Evolutionary conservation across 2,797 vertebrate species (phyloP).

Genomic region (Mallotus villosus): DNA sequence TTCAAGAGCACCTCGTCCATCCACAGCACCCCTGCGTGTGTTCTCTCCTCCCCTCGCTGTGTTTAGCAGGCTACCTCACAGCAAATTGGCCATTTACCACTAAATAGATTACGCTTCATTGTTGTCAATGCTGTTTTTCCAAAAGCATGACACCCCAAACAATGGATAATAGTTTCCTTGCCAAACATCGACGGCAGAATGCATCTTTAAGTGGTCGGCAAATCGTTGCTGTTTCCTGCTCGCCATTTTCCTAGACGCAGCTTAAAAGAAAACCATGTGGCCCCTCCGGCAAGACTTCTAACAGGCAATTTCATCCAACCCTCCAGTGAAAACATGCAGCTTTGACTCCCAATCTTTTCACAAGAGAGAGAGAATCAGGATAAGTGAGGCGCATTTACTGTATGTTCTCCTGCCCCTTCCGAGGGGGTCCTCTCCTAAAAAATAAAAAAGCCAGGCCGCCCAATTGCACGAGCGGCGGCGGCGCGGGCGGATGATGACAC

Average conservation of each 20-base stretch:
- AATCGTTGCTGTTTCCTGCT: slow-evolving; percentile 46
- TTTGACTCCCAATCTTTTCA: slow-evolving; percentile 57
- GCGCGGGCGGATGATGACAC: slow-evolving; percentile 34
- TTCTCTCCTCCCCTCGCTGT: not conserved
- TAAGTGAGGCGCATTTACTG: slow-evolving; percentile 60
- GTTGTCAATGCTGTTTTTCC: slow-evolving; percentile 39
- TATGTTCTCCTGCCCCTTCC: slow-evolving; percentile 35
- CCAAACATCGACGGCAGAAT: slow-evolving; percentile 56
- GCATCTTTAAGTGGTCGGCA: slow-evolving; percentile 56
- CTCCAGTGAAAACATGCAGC: slow-evolving; percentile 60
- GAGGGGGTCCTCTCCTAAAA: slow-evolving; percentile 42
- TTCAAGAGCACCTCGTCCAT: slow-evolving; percentile 22
- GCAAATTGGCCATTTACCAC: slow-evolving; percentile 36
- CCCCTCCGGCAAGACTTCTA: slow-evolving; percentile 48
- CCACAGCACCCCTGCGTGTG: not conserved
- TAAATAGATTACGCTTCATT: slow-evolving; percentile 38
- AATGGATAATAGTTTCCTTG: slow-evolving; percentile 55
- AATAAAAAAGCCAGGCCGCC: slow-evolving; percentile 26
- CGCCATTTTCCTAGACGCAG: slow-evolving; percentile 49
- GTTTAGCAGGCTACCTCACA: too few species aligned
- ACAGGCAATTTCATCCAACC: slow-evolving; percentile 64
- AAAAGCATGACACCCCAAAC: slow-evolving; percentile 50
- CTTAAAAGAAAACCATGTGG: slow-evolving; percentile 30
- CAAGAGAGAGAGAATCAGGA: slow-evolving; percentile 61
- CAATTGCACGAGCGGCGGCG: slow-evolving; percentile 32